Conservation (phyloP, 1,140 invertebrate species). For the Caerostris darwini region DNA sequence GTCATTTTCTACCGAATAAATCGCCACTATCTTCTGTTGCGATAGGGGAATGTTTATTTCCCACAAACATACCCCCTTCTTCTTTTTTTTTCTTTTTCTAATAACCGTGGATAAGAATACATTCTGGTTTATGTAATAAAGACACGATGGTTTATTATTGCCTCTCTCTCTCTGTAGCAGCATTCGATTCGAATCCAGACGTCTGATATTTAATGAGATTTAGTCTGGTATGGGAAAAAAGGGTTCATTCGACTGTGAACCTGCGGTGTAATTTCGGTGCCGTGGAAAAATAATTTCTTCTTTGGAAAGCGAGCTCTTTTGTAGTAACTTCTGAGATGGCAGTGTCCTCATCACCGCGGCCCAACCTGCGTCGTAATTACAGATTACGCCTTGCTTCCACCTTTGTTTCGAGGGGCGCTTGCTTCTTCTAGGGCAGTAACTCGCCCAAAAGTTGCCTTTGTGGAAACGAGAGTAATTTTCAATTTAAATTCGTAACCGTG, state of each 20-base stretch:
- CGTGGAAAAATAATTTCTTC: background rate
- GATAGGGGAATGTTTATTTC: background rate
- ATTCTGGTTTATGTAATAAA: background rate
- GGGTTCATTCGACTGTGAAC: background rate
- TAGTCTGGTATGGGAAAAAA: constrained; percentile 12
- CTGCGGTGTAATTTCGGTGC: background rate
- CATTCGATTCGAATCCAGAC: background rate
- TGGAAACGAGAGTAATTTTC: background rate
- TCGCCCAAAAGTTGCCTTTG: background rate
- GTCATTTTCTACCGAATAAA: background rate
- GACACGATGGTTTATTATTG: constrained; percentile 30
- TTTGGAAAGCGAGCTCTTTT: background rate
- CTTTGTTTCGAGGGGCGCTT: background rate
- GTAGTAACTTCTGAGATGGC: background rate
- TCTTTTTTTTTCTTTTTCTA: background rate
- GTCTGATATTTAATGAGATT: constrained; percentile 31
- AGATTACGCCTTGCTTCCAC: background rate
- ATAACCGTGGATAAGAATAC: background rate
- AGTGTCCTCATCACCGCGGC: background rate
- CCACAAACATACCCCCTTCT: background rate
- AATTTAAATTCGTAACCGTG: background rate
- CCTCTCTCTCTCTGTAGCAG: background rate
- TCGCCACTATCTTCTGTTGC: background rate
- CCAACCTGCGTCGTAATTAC: background rate
- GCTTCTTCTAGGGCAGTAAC: background rate